Base-by-base conservation (phyloP, 1,140 invertebrate species). In the Lordiphosa mommai region DNA sequence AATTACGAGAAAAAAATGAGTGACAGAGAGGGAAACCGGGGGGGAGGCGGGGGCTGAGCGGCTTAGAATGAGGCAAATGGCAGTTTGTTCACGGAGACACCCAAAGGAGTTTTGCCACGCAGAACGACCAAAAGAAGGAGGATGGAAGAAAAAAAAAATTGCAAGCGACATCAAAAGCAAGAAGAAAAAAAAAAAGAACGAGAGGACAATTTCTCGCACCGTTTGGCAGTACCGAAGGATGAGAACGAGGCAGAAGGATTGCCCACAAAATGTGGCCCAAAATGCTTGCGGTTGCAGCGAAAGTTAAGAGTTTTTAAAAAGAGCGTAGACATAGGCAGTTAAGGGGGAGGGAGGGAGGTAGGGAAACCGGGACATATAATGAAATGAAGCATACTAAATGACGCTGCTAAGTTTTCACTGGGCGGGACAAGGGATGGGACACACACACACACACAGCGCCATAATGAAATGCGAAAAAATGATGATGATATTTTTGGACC, bases 311-410 rank as follows among this genome's bases (percentile, higher is more conserved):
- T 72, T 63, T 51, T 68, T 13, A 67, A 59, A 67, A 59, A 52
- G 55, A 67, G 29, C 61, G 66, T 57, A 47, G 66, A 37, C 20
- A 33, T 49, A 51, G 33, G 40, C 32, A 58, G 57, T 55, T 47
- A 6, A 49, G 33, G 30, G 23, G 14, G 4, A 38, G 46, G 12
- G 13, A n/a, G n/a, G n/a, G 41, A 37, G 53, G 47, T 36, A 49
- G 46, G 17, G 38, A 23, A 23, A 23, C 20, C 20, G 20, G 43
- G 50, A 57, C 44, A 82, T 68, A 71, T 80, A 80, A 80, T 80
- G 76, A 80, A 80, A 80, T 80, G 76, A 80, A 80, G 76, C 76
- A 80, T 80, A 82, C 76, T 82, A 80, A 80, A 80, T 80, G 76
- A 80, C 66, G 53, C 71, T 80, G 76, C 76, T 82, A 80, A 80